Evolutionary conservation across 2,888 invertebrate species (phyloP).

Genomic region (Mythimna impura): DNA sequence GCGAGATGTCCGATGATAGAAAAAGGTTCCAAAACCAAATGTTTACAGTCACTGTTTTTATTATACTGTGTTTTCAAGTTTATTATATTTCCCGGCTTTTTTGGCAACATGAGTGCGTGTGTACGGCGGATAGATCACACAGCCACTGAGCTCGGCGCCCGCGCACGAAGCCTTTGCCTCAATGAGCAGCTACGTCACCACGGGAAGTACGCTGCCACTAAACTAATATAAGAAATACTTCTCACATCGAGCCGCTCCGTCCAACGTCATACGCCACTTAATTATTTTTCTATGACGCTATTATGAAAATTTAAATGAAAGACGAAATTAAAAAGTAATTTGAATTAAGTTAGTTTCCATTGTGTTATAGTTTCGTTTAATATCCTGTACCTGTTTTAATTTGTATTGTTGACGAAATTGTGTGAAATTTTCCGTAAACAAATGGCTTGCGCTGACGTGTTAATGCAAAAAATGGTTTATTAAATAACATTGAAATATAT

Average conservation of each 20-base stretch:
- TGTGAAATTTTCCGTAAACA: conserved; percentile 47
- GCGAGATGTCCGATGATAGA: conserved; percentile 65
- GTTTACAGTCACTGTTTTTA: conserved; percentile 37
- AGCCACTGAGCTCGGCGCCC: conserved; percentile 84
- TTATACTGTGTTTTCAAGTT: conserved; percentile 30
- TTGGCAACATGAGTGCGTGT: conserved; percentile 85
- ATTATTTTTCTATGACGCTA: conserved; percentile 79
- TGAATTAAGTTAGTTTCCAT: conserved; percentile 43
- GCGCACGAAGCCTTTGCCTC: conserved; percentile 83
- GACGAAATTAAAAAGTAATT: conserved; percentile 70
- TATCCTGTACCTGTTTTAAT: conserved; percentile 53
- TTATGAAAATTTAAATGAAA: conserved; percentile 59
- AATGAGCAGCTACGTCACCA: conserved; percentile 87
- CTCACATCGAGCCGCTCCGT: conserved; percentile 71
- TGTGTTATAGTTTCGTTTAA: conserved; percentile 43
- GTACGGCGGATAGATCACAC: conserved; percentile 87
- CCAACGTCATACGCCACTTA: conserved; percentile 78
- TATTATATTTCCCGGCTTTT: conserved; percentile 50
- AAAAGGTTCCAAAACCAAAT: conserved; percentile 36
- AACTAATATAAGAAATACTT: conserved; percentile 82
- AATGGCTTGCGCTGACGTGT: conserved; percentile 28
- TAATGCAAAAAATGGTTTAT: conserved; percentile 43
- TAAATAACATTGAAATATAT: conserved; percentile 20
- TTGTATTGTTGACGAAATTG: conserved; percentile 19
- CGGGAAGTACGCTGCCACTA: conserved; percentile 88